Evolutionary conservation across 2,113 vertebrate genomes (phyloP).

Genomic region (Acrocephalus arundinaceus): DNA sequence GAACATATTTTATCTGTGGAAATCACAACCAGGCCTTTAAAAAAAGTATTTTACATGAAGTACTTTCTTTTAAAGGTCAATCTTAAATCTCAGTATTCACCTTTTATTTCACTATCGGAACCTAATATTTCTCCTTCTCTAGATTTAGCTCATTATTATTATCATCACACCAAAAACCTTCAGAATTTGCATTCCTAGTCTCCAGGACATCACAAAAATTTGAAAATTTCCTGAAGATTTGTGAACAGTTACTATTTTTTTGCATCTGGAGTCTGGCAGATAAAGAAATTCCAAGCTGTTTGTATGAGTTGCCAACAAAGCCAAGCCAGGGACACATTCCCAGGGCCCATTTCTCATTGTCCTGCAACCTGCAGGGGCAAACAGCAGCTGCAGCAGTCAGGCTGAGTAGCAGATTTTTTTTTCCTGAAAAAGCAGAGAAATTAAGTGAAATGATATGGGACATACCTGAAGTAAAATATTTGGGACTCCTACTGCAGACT

Average conservation of each 20-base stretch:
- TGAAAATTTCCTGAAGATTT: background rate
- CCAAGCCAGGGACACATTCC: background rate
- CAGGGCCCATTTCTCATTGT: background rate
- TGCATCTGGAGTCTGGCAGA: background rate
- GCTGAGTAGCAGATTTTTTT: background rate
- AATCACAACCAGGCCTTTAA: conserved; percentile 2
- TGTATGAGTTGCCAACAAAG: background rate
- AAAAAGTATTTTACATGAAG: background rate
- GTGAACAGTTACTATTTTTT: background rate
- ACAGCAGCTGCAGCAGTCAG: background rate
- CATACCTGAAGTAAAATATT: background rate
- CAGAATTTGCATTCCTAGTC: background rate
- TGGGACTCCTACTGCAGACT: background rate
- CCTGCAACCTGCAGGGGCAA: background rate
- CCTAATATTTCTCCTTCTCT: background rate
- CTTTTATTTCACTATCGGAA: background rate
- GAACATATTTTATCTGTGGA: conserved; percentile 30
- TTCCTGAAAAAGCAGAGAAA: background rate
- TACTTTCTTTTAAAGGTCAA: conserved; percentile 1
- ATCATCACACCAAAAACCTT: background rate
- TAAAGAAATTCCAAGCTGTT: background rate
- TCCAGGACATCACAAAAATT: background rate
- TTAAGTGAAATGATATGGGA: background rate
- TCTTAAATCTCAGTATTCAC: background rate
- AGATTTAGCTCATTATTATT: background rate